Evolutionary conservation across 1,140 invertebrate genomes (phyloP), one percentile per base, ranked within the genome.

Genomic region (Sitodiplosis mosellana): DNA sequence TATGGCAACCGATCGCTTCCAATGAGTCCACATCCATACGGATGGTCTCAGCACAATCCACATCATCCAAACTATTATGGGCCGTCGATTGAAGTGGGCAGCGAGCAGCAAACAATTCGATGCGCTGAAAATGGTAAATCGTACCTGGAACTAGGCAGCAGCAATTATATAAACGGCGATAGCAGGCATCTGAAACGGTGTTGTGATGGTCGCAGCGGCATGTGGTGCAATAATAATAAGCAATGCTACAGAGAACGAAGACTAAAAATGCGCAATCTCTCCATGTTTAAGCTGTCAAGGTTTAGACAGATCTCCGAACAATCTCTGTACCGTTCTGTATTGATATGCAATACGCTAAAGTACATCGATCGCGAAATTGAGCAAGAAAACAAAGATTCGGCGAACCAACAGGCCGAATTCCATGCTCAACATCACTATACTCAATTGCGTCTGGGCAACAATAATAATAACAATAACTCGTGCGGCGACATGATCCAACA

Each of bases 261-360:
- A 15, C 75, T 90, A 52, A 84, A 87, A 54, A 86, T 94, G 53
- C 77, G 93, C 55, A 90, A 92, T 59, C 77, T 93, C 40, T 92
- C 87, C 46, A 87, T 93, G 77, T 82, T 83, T 61, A 96, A 96
- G 67, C 69, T 96, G 48, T 84, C 84, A 51, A 74, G 84, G 56
- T 87, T 86, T 56, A 74, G 87, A 18, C 86, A 90, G 64, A 85
- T 82, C 50, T 80, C 83, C 2, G 89, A 94, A 61, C 87, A 89
- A 14, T 86, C 83, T 49, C 69, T 96, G n/a, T 76, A 87, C 47
- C 77, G 87, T 37, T 93, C 88, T 5, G 91, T 95, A 53, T 78
- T 95, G 37, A 91, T 95, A 53, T 91, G 88, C 69, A 95, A 94
- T 63, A 93, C 90, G 8, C 64, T 94, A 45, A 80, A 90, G 59